phyloP scores from a whole-genome alignment of 2,888 invertebrate species.

The Ormyrus nitidulus region DNA sequence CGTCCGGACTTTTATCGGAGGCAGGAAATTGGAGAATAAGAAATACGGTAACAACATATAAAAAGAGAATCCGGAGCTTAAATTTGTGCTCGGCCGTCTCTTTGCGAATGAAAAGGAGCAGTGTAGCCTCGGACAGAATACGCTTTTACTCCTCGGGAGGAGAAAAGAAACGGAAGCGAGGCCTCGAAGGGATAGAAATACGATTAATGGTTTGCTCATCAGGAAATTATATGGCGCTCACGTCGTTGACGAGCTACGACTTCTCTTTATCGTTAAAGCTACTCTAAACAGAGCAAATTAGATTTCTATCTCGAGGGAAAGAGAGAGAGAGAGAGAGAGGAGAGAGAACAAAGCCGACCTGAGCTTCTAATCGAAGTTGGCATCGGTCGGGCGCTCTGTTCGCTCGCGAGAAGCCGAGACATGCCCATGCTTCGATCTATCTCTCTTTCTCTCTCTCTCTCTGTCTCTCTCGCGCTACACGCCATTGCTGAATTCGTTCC shows the following conservation, averaged over 20 bases:
- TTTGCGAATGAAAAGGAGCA: background rate
- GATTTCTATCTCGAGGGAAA: constrained; percentile 38
- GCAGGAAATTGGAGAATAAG: no score
- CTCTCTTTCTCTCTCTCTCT: constrained; percentile 20
- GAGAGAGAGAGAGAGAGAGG: background rate
- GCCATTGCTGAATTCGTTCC: constrained; percentile 43
- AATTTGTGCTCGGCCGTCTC: no score
- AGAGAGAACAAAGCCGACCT: constrained; percentile 44
- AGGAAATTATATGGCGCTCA: constrained; percentile 36
- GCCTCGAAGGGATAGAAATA: background rate
- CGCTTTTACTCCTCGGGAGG: no score
- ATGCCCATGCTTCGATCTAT: constrained; percentile 19
- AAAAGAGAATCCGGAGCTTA: no score
- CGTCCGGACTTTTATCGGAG: no score
- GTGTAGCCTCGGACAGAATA: background rate
- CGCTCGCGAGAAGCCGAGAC: constrained; percentile 10
- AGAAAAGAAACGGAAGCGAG: no score
- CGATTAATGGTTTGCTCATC: constrained; percentile 27
- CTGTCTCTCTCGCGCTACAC: constrained; percentile 5
- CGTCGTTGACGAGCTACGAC: constrained; percentile 35
- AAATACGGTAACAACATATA: no score
- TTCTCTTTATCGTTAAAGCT: constrained; percentile 44
- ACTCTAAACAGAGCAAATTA: constrained; percentile 53
- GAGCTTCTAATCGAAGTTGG: constrained; percentile 53
- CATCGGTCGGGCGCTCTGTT: constrained; percentile 30